These are phyloP conservation scores for Diglossa brunneiventris DNA, from an alignment of 2,113 vertebrate genomes.

Conservation along the genomic window DNA sequence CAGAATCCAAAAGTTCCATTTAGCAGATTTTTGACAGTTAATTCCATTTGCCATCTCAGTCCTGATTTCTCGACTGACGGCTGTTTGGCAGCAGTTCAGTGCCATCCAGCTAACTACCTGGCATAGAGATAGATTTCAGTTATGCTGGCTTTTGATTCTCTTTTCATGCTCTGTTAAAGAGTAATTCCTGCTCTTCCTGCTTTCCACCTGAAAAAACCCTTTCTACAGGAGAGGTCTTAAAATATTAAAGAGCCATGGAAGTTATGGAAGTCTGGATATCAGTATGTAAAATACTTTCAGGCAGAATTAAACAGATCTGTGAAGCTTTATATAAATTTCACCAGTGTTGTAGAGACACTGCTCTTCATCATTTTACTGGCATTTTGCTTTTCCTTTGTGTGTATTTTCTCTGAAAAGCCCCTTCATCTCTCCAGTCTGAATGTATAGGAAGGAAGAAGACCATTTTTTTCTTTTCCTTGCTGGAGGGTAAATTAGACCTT, in stretches of 20 bases:
- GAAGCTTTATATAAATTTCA: background rate
- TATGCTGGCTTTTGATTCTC: background rate
- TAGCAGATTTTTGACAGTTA: background rate
- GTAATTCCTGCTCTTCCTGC: background rate
- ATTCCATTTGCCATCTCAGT: background rate
- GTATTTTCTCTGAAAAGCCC: background rate
- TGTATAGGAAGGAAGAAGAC: background rate
- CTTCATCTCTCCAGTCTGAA: background rate
- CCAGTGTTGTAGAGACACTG: background rate
- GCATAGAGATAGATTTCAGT: background rate
- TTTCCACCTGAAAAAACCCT: background rate
- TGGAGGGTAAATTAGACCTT: conserved; percentile 47
- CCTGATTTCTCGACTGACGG: background rate
- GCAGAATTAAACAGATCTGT: background rate
- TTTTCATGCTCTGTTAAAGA: background rate
- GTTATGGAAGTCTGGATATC: background rate
- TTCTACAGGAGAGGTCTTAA: background rate
- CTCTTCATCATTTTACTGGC: background rate
- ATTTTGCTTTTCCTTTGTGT: background rate
- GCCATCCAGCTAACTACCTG: background rate
- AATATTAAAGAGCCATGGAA: background rate
- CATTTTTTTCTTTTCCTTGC: conserved; percentile 13
- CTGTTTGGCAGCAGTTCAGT: background rate
- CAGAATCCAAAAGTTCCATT: background rate
- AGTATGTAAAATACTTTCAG: background rate